Evolutionary conservation across 2,888 invertebrate genomes (phyloP).

Genomic region (Phyllotreta striolata): DNA sequence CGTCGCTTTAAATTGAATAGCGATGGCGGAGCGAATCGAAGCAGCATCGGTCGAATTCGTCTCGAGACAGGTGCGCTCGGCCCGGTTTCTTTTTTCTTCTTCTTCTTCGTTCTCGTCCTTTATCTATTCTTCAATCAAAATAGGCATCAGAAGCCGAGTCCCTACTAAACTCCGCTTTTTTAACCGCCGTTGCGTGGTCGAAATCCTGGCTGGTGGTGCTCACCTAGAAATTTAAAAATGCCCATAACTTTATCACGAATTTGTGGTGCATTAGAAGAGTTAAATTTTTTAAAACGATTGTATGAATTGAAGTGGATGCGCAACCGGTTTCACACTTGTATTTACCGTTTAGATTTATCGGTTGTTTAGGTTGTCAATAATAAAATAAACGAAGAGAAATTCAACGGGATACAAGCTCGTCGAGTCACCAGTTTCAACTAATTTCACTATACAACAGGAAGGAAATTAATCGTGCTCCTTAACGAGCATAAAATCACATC

Average conservation of each 20-base stretch:
- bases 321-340: conserved; percentile 31
- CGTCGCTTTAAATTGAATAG: too few species aligned
- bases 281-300: conserved; percentile 15
- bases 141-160: conserved; percentile 42
- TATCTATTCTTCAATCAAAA: conserved; percentile 46
- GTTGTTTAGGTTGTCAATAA: conserved; percentile 23
- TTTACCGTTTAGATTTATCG: conserved; percentile 27
- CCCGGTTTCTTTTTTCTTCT: conserved; percentile 38
- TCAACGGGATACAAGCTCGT: too few species aligned
- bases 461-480: too few species aligned
- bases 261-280: neutral
- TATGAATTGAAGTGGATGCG: conserved; percentile 25
- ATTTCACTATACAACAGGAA: too few species aligned
- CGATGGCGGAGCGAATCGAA: too few species aligned
- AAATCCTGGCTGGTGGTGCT: too few species aligned
- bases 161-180: neutral
- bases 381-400: too few species aligned
- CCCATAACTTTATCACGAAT: neutral
- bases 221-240: too few species aligned
- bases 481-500: too few species aligned
- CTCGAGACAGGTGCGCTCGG: conserved; percentile 47
- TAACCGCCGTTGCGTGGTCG: too few species aligned
- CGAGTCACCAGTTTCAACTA: too few species aligned
- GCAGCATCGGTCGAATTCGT: neutral
- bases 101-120: conserved; percentile 33